Evolutionary conservation across 2,888 invertebrate species (phyloP).

Genomic region (Drosophila testacea): DNA sequence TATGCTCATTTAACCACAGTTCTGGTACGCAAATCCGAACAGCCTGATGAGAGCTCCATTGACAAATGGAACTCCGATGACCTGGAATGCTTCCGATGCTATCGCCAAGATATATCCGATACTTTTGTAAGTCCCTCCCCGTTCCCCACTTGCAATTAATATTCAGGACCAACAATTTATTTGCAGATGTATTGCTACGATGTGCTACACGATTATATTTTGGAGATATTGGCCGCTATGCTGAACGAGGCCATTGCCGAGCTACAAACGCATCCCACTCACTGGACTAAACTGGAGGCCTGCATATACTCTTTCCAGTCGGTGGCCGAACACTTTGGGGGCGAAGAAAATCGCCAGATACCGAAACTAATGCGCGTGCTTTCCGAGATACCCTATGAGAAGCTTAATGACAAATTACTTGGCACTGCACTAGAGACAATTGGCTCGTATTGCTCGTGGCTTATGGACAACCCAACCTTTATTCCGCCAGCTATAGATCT

Average conservation of each 20-base stretch:
- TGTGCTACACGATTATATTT: constrained; percentile 90
- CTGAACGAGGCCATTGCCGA: constrained; percentile 87
- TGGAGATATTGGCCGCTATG: constrained; percentile 89
- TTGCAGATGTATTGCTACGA: constrained; percentile 93
- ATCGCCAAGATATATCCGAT: constrained; percentile 94
- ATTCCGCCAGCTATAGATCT: constrained; percentile 89
- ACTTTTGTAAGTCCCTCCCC: constrained; percentile 88
- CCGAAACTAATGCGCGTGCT: constrained; percentile 88
- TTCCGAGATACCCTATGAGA: constrained; percentile 88
- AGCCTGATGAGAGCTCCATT: constrained; percentile 88
- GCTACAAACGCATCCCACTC: constrained; percentile 82
- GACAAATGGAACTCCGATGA: constrained; percentile 90
- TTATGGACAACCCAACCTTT: constrained; percentile 89
- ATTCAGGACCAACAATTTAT: constrained; percentile 1
- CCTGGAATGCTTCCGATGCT: constrained; percentile 93
- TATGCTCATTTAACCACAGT: constrained; percentile 92
- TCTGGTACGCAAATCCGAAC: constrained; percentile 92
- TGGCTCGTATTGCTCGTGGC: constrained; percentile 95
- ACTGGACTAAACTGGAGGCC: constrained; percentile 88
- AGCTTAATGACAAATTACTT: constrained; percentile 88
- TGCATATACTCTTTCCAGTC: constrained; percentile 89
- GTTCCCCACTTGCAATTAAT: neutral
- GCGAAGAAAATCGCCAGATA: constrained; percentile 87
- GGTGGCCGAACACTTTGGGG: constrained; percentile 88
- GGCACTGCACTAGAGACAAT: constrained; percentile 91